Evolutionary conservation across 2,113 vertebrate genomes (phyloP), one percentile per base, ranked within the genome.

Genomic region (Motacilla alba): DNA sequence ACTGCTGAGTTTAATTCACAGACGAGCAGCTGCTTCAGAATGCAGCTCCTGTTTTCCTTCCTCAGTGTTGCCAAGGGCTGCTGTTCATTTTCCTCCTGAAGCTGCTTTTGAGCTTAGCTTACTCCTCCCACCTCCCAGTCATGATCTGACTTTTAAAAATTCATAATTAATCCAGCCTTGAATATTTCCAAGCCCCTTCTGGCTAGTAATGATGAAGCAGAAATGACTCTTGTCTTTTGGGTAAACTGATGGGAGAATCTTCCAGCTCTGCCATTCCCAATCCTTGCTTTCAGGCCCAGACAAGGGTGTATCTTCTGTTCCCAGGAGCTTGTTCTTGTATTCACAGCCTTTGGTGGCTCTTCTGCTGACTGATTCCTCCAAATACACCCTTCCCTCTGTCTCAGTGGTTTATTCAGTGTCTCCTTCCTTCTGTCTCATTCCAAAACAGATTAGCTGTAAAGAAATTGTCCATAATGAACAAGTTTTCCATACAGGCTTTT

Each of bases 21-120:
- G 27, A 13, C 39, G 47, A 87, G 53, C 66, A 96, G 89, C 87
- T 84, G 56, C 68, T 90, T 55, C 56, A 72, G 35, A 76, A 60
- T 59, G 33, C 33, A 66, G n/a, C 52, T 62, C 46, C 33, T 13
- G 24, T 11, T 53, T 46, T 59, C 39, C 39, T 73, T 62, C 43
- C 18, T 31, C 12, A 68, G 23, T 63, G 35, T 41, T 69, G 20
- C 76, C 50, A 87, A 73, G 62, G 37, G 24, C 66, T 91, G 83
- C 58, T 91, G 56, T 24, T 93, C 66, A 46, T 68, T 94, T 82
- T 60, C 47, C 27, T 83, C 74, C 56, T 37, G 28, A 12, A 49
- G 69, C 60, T 92, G 85, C 73, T 89, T 94, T 72, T 72, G 41
- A 76, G 68, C 49, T 92, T 16, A 37, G 5, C 22, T 72, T 56